Evolutionary conservation across 2,113 vertebrate genomes (phyloP), one percentile per base, ranked within the genome.

Genomic region (Odocoileus hemionus): DNA sequence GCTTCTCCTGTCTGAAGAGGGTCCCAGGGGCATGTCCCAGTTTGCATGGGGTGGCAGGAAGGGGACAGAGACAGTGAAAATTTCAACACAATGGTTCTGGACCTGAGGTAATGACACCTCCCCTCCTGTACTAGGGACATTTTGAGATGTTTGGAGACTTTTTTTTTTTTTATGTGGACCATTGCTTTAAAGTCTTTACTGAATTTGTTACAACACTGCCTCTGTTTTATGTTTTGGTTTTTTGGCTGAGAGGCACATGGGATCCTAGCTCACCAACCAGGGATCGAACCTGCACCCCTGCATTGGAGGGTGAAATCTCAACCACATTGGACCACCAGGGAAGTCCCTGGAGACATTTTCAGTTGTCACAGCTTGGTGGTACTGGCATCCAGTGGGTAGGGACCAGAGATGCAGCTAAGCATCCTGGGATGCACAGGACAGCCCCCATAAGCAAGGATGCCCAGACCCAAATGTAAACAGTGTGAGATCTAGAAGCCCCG

Each of bases 391-490:
- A 6, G 50, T 9, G n/a, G 50, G 55, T 4, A 1, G 14, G 36
- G 28, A 13, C 30, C 58, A 25, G 50, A 6, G 43, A 7, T 11
- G 55, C 74, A n/a, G n/a, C 28, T 13, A 5, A 26, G 6, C 2
- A 8, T 6, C 28, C 7, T 6, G 0, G 16, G 3, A 1, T 12
- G 11, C 50, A 19, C 52, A 13, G 60, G n/a, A 28, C 5, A 30
- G 16, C 4, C 15, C 47, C 36, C 26, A 2, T 23, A 2, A 7
- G 25, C 4, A 33, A 16, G 25, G 14, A 54, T 0, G 0, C 16
- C 57, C 74, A 7, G 19, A 19, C 54, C 50, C 12, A 12, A 8
- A 23, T 1, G 39, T 7, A 25, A 11, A 5, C 3, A 5, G 23
- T 4, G 25, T 19, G 36, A 28, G 23, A 7, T 5, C 25, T 1